Base-by-base conservation (phyloP, 2,888 invertebrate genomes). In the Sesia bembeciformis region DNA sequence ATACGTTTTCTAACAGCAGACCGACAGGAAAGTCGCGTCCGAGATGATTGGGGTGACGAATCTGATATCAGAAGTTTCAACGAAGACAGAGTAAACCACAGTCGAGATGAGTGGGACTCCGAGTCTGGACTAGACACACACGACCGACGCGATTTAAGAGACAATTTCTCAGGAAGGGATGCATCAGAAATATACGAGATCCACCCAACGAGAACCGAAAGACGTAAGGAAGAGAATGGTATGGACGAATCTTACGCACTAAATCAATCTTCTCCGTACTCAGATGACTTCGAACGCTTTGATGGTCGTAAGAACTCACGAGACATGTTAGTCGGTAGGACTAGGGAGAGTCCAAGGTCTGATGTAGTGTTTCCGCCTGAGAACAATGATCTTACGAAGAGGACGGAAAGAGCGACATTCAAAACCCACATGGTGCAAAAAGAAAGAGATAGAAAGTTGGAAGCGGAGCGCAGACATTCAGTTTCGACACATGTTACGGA, bases 401-500 rank as follows among this genome's bases (percentile, higher is more conserved):
- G 84, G 7, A 63, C 72, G 1, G 92, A 92, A 54, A 83, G 93
- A 52, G 92, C 93, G 0, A 94, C 94, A 1, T 94, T 94, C 67
- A 92, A 93, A 65, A 94, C 94, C 1, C 94, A 94, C 68, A 93
- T 93, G 92, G 92, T 90, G 0, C 92, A 93, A 70, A 93, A 93
- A 60, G 92, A 93, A 65, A 85, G 93, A 62, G 87, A 90, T 51
- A 78, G 86, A 54, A 88, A 88, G 61, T 81, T 91, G 55, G 94
- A 95, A 66, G 92, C 93, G 3, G 94, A 95, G 62, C 92, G 95
- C 57, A 91, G 94, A 65, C 92, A 93, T 55, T 94, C 95, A 0
- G 93, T 94, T 0, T 94, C 94, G 0, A 95, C 95, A 0, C 92
- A 94, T 63, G 92, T 92, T 52, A 94, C 94, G 0, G 95, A 95